Evolutionary conservation across 1,140 invertebrate species (phyloP).

Genomic region (Caerostris darwini): DNA sequence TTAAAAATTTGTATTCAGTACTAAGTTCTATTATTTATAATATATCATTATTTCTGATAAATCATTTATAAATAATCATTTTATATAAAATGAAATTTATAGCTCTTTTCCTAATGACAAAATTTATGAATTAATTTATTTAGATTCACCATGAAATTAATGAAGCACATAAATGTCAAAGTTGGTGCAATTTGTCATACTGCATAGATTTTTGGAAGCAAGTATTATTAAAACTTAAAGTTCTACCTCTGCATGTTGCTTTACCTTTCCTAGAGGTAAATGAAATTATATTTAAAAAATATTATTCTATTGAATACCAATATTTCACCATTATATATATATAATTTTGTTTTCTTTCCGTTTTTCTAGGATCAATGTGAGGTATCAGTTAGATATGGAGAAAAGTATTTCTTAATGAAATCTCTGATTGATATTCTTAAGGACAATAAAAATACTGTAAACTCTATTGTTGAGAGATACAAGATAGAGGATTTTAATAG

Average conservation of each 20-base stretch:
- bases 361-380: constrained; percentile 65
- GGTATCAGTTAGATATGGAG: constrained; percentile 62
- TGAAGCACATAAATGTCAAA: constrained; percentile 27
- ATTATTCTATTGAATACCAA: background rate
- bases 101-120: too few relatives aligned
- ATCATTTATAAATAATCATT: too few relatives aligned
- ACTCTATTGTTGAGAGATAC: background rate
- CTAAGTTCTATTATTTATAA: too few relatives aligned
- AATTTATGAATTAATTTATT: background rate
- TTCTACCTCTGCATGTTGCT: constrained; percentile 30
- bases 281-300: background rate
- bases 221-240: constrained; percentile 28
- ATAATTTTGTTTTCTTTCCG: background rate
- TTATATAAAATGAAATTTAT: too few relatives aligned
- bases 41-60: too few relatives aligned
- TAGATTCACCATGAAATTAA: constrained; percentile 62
- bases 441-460: background rate
- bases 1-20: too few relatives aligned
- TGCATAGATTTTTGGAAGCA: constrained; percentile 60
- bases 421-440: constrained; percentile 29
- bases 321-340: background rate
- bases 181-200: constrained; percentile 26
- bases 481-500: constrained; percentile 20
- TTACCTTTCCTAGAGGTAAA: constrained; percentile 67
- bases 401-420: constrained; percentile 72